A percentile compares a stretch with the other conserved stretches of the same genome.
phyloP scores from a whole-genome alignment of 1,140 invertebrate genomes.

The Drosophila suzukii region DNA sequence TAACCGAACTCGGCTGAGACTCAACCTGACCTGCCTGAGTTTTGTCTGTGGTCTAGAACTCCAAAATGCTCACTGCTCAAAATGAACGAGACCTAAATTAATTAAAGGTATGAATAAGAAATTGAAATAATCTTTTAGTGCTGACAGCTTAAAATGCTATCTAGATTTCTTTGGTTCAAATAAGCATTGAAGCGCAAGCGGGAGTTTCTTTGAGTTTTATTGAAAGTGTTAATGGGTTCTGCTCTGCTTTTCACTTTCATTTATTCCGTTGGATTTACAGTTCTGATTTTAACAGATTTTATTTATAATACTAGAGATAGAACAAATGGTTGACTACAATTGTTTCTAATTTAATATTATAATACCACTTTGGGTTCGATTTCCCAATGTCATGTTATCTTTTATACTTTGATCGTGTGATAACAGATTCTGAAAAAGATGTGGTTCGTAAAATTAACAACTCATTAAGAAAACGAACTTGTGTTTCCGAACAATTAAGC shows the following conservation, averaged over 20 bases:
- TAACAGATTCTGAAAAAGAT: too few relatives aligned
- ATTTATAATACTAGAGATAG: too few relatives aligned
- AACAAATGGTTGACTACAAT: too few relatives aligned
- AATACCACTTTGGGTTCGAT: too few relatives aligned
- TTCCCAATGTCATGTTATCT: too few relatives aligned
- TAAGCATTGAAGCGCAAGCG: slow-evolving; percentile 5
- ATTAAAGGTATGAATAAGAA: not conserved
- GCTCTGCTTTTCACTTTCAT: slow-evolving; percentile 19
- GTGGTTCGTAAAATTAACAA: too few relatives aligned
- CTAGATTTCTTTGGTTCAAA: slow-evolving; percentile 1
- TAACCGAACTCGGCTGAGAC: slow-evolving; percentile 12
- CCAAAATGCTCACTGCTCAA: slow-evolving; percentile 19
- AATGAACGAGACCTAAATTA: not conserved
- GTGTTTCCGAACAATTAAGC: too few relatives aligned
- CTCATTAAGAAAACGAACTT: too few relatives aligned
- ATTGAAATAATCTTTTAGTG: not conserved
- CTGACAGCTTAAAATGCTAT: not conserved
- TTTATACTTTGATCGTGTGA: too few relatives aligned
- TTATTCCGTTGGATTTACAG: not conserved
- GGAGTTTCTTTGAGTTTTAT: not conserved
- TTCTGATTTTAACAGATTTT: too few relatives aligned
- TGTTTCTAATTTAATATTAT: too few relatives aligned
- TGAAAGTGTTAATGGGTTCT: slow-evolving; percentile 7
- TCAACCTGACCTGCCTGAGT: not conserved
- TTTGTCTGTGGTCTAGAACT: not conserved